Base-by-base conservation (phyloP, 2,113 vertebrate genomes). In the Heptranchias perlo region DNA sequence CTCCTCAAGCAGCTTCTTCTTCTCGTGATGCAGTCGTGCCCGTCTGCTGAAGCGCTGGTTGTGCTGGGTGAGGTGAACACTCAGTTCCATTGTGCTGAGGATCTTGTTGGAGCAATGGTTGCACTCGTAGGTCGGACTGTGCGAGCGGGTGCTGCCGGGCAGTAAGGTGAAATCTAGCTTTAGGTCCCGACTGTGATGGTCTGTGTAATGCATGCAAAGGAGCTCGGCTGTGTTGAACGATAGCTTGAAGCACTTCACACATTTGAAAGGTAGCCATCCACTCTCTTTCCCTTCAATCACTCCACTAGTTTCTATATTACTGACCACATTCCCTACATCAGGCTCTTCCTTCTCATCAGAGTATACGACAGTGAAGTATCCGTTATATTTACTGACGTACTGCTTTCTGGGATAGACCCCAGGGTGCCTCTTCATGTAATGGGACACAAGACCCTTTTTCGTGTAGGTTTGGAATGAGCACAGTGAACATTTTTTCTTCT, bases 401-500 rank as follows among this genome's bases (percentile, higher is more conserved):
- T 99, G 98, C 97, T 99, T 99, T 97, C 99, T 99, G 4, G 99
- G 99, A 97, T 99, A 99, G 96, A 99, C 99, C 65, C 99, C 99
- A 0, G 99, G 99, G 96, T 99, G 99, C 54, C 99, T 98, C 97
- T 99, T 99, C 97, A 99, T 99, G 97, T 99, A 99, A 97, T 99
- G 99, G 18, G 99, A 99, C 96, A 99, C 99, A 0, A 99, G 99
- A 96, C 99, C 99, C 91, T 99, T 99, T 97, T 99, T 99, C 97
- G 99, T 99, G 96, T 99, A 99, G 0, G 99, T 99, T 97, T 99
- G 99, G 97, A 99, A 99, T 95, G 98, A 97, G 84, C 99, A 99
- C 39, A 99, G 97, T 0, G 99, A 99, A 96, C 99, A 99, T 96
- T 98, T 98, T 89, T 99, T 98, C 96, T 98, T 98, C 96, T 99